These are phyloP conservation scores for Pantherophis alleghaniensis DNA, from an alignment of 2,797 vertebrate species.

Conservation along the genomic window DNA sequence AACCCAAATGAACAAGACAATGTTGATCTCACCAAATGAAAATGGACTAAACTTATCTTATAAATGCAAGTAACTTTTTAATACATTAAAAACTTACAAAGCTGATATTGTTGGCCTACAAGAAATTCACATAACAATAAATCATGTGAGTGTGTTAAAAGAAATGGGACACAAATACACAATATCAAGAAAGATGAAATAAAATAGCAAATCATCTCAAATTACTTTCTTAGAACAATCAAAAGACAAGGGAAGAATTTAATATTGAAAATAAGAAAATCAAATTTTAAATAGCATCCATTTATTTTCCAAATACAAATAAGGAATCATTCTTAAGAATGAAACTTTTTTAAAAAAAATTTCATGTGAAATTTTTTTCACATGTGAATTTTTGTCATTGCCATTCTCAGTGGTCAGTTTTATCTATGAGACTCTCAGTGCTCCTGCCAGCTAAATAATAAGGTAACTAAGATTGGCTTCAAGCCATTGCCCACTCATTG, in stretches of 20 bases:
- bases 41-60: not conserved
- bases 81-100: not conserved
- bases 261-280: not conserved
- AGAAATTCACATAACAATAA: not conserved
- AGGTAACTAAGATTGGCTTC: not conserved
- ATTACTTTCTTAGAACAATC: not conserved
- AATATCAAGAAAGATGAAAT: not conserved
- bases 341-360: not conserved
- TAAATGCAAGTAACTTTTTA: not conserved
- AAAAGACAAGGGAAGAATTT: not conserved
- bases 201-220: not conserved
- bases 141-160: not conserved
- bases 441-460: not conserved
- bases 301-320: not conserved
- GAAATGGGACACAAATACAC: not conserved
- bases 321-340: not conserved
- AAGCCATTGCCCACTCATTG: not conserved
- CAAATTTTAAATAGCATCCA: not conserved
- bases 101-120: not conserved
- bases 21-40: not conserved
- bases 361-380: too few relatives aligned
- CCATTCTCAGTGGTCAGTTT: not conserved
- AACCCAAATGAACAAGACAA: not conserved
- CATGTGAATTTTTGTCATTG: not conserved
- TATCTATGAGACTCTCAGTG: not conserved